phyloP scores from a whole-genome alignment of 2,113 vertebrate species.

The Serinus canaria region DNA sequence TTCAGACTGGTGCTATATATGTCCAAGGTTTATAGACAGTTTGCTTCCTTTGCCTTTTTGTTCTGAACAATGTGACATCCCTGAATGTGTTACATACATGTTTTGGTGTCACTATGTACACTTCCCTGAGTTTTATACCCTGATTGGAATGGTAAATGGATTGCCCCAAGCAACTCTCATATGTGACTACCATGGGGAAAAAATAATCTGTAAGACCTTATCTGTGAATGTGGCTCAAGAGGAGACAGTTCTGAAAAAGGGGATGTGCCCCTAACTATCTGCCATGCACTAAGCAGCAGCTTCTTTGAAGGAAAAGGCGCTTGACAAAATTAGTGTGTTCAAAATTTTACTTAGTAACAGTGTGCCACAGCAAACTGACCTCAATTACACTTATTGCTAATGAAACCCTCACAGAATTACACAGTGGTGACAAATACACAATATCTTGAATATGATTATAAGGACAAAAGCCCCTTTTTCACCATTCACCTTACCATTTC shows the following conservation, averaged over 20 bases:
- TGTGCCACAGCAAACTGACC: neutral
- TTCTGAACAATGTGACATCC: neutral
- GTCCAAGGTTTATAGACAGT: neutral
- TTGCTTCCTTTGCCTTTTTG: neutral
- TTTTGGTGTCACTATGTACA: neutral
- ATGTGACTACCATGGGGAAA: neutral
- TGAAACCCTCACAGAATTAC: neutral
- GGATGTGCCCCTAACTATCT: neutral
- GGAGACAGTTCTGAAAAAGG: neutral
- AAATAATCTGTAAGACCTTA: neutral
- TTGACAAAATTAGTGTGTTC: neutral
- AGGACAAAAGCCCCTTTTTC: neutral
- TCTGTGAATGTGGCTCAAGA: fast-evolving
- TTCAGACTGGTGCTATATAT: neutral
- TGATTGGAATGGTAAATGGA: neutral
- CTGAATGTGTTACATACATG: neutral
- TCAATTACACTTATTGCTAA: neutral
- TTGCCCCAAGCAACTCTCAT: neutral
- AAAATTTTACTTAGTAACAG: neutral
- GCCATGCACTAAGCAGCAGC: neutral
- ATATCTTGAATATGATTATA: neutral
- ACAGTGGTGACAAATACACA: neutral
- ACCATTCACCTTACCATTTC: neutral
- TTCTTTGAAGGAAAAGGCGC: neutral
- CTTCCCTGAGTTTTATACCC: neutral